These are phyloP conservation scores for mouse (Mus musculus) DNA, from an alignment of 2,113 vertebrate genomes.

Conservation along the genomic window GRCm39 chr14:62496001-62496500, in stretches of 20 bases:
- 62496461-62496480: slow-evolving; percentile 76
- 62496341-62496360: slow-evolving; percentile 65
- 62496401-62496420: slow-evolving; percentile 30
- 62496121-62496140: slow-evolving; percentile 74
- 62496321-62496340: background rate
- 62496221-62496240: background rate
- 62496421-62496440: slow-evolving; percentile 52
- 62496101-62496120: slow-evolving; percentile 67
- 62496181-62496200: slow-evolving; percentile 59
- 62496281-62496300: slow-evolving; percentile 54
- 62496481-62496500: slow-evolving; percentile 68
- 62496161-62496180: slow-evolving; percentile 36
- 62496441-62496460: slow-evolving; percentile 58
- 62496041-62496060: slow-evolving; percentile 64
- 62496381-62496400: slow-evolving; percentile 16
- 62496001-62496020: background rate
- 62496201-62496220: slow-evolving; percentile 41
- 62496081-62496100: slow-evolving; percentile 66
- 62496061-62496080: slow-evolving; percentile 63
- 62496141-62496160: slow-evolving; percentile 34
- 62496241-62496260: background rate
- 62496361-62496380: slow-evolving; percentile 49
- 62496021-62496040: slow-evolving; percentile 50
- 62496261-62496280: slow-evolving; percentile 56
- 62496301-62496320: slow-evolving; percentile 68